Base-by-base conservation (phyloP, 2,888 invertebrate genomes). In the Melanargia galathea region DNA sequence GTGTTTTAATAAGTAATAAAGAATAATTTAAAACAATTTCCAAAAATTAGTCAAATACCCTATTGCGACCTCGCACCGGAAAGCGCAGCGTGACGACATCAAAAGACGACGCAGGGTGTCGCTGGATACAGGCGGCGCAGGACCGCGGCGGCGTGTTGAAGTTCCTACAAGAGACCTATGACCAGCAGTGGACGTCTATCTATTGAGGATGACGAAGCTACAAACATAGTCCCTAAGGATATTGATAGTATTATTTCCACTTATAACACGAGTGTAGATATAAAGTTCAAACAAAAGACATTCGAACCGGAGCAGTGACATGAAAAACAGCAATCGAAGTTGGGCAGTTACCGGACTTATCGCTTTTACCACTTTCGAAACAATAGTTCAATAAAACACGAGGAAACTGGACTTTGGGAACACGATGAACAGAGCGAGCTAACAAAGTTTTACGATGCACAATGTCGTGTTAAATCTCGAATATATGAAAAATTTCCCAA, bases 241-340 rank as follows among this genome's bases (percentile, higher is more conserved):
- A 35, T 35, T 35, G 35, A 13, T 13, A 35, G 3, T 43, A 43
- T 43, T 43, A n/a, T 18, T 43, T 43, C 16, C 18, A 43, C 43
- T 8, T 18, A 43, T 18, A 43, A 43, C 43, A 43, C 33, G 22
- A 85, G 80, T 77, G 80, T 82, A 81, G 76, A n/a, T 79, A 78
- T 84, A 82, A 86, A 81, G 81, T 84, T 80, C 78, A 78, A 85
- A 86, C 84, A 86, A 86, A 83, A 73, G 82, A 80, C 72, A 82
- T 86, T 72, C 75, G 70, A 78, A 72, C 74, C 70, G 74, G 76
- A 64, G 62, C 72, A 75, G 69, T 78, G 72, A 71, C 76, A 75
- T 75, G 77, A 81, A 79, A 77, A 73, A 75, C 71, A 69, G 64
- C 64, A 72, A 73, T 74, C 71, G 71, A 72, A 79, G 78, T 81